Evolutionary conservation across 2,113 vertebrate genomes (phyloP).

Genomic region (Cricetomys ansorgei): DNA sequence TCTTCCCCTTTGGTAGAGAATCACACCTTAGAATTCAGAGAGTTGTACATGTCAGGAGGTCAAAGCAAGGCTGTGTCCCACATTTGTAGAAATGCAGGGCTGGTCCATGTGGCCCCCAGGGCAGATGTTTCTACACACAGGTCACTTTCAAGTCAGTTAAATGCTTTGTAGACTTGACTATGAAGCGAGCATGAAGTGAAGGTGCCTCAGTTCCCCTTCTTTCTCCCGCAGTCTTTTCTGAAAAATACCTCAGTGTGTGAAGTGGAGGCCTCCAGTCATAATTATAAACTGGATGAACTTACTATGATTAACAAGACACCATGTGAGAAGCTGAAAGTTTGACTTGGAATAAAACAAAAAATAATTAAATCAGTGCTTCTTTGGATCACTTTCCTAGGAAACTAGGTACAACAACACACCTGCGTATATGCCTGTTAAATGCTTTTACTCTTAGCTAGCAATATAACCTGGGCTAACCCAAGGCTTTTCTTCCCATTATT

Average conservation of each 20-base stretch:
- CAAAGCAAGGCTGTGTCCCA: background rate
- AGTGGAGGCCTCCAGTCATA: background rate
- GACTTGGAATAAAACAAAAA: background rate
- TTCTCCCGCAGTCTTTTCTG: background rate
- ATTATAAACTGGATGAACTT: background rate
- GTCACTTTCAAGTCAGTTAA: background rate
- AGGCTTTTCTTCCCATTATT: conserved; percentile 22
- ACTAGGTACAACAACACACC: background rate
- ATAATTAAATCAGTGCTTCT: background rate
- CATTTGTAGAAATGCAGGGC: background rate
- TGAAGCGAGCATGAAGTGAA: background rate
- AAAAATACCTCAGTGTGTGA: background rate
- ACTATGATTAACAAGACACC: background rate
- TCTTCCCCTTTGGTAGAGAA: background rate
- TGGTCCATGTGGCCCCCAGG: background rate
- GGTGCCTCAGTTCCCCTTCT: background rate
- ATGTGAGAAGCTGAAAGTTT: conserved; percentile 28
- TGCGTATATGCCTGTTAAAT: background rate
- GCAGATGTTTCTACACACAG: background rate
- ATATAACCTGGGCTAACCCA: background rate
- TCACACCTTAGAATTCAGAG: background rate
- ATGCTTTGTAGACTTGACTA: background rate
- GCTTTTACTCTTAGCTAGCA: background rate
- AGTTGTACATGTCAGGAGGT: background rate
- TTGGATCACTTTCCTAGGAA: background rate